phyloP scores from a whole-genome alignment of 2,888 invertebrate genomes.

The Alitta virens region DNA sequence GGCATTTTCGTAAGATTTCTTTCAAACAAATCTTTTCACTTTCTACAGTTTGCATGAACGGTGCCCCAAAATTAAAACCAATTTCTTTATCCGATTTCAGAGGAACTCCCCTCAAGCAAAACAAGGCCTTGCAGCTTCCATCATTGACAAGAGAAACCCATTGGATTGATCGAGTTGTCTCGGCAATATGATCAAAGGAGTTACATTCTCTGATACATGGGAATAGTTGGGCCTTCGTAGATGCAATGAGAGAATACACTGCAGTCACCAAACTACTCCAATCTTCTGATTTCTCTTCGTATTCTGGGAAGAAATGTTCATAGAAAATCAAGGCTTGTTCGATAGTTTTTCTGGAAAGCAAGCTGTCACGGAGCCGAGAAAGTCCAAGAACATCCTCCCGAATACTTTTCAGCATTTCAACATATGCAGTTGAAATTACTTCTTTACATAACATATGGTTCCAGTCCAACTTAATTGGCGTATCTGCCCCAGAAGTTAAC shows the following conservation, averaged over 20 bases:
- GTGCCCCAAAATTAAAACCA: too few relatives aligned
- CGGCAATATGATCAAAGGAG: too few relatives aligned
- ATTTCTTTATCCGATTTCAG: too few relatives aligned
- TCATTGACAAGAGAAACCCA: too few relatives aligned
- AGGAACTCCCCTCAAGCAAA: too few relatives aligned
- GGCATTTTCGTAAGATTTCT: slow-evolving; percentile 27
- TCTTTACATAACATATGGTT: slow-evolving; percentile 33
- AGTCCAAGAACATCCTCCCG: slow-evolving; percentile 8
- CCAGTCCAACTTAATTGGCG: slow-evolving; percentile 32
- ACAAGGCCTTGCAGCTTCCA: too few relatives aligned
- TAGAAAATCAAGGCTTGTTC: slow-evolving; percentile 18
- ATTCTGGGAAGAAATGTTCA: slow-evolving; percentile 21
- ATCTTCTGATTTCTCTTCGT: slow-evolving; percentile 10
- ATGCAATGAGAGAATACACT: slow-evolving; percentile 22
- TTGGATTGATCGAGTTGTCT: too few relatives aligned
- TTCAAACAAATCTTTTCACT: slow-evolving; percentile 22
- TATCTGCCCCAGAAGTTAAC: slow-evolving; percentile 23
- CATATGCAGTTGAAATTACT: slow-evolving; percentile 37
- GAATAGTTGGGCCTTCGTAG: slow-evolving; percentile 12
- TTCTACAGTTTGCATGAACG: too few relatives aligned
- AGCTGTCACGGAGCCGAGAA: slow-evolving; percentile 5
- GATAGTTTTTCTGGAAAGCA: slow-evolving; percentile 15
- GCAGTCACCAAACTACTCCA: slow-evolving; percentile 23
- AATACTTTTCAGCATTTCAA: slow-evolving; percentile 19
- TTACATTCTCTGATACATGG: slow-evolving; percentile 18